Evolutionary conservation across 2,888 invertebrate genomes (phyloP).

Genomic region (Dryomyza anilis): DNA sequence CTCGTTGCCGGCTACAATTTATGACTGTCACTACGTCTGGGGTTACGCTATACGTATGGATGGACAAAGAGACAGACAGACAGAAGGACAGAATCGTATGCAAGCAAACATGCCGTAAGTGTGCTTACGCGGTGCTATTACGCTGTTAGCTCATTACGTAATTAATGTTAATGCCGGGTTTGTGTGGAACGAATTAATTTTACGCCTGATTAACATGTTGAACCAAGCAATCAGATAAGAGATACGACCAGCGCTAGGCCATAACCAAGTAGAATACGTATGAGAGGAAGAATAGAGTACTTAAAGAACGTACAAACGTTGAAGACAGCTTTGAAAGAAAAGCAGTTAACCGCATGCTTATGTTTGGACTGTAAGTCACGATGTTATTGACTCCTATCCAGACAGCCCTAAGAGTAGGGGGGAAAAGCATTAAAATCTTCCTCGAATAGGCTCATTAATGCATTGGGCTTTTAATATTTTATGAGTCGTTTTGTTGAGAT

Average conservation of each 20-base stretch:
- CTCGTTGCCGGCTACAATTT: constrained; percentile 34
- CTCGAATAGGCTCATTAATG: not conserved
- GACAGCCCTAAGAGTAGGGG: not conserved
- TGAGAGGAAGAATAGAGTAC: not conserved
- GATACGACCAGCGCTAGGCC: not conserved
- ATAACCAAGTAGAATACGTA: not conserved
- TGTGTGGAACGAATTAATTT: constrained; percentile 55
- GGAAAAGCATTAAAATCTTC: not conserved
- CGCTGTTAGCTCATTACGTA: constrained; percentile 46
- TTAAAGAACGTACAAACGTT: not conserved
- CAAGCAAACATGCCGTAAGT: not conserved
- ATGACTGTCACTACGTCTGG: constrained; percentile 33
- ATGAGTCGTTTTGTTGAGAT: constrained; percentile 10
- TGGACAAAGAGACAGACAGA: constrained; percentile 3
- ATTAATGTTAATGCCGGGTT: constrained; percentile 56
- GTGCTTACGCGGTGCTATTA: not conserved
- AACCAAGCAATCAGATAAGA: not conserved
- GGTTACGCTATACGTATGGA: constrained; percentile 53
- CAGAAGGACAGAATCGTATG: not conserved
- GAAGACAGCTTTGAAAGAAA: not conserved
- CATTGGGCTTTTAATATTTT: not conserved
- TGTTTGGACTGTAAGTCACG: not conserved
- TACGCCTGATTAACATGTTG: constrained; percentile 55
- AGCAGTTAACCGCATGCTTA: too few relatives aligned
- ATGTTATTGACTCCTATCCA: too few relatives aligned